Conservation (phyloP, 2,113 vertebrate genomes). For the Trogon surrucura region DNA sequence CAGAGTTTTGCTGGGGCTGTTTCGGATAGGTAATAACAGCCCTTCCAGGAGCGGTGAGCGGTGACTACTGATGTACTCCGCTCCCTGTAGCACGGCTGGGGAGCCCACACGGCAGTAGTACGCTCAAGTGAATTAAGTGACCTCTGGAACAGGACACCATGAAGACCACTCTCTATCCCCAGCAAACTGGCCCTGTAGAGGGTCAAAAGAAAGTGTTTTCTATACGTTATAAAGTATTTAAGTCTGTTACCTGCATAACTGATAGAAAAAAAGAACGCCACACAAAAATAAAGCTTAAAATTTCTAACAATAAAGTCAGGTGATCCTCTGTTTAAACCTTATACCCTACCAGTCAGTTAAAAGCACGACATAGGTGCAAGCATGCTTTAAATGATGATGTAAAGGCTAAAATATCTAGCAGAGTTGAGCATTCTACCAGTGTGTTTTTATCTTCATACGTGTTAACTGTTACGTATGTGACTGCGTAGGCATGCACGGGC, state of each 20-base stretch:
- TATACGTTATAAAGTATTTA: neutral
- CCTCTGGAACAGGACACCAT: neutral
- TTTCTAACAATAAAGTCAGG: neutral
- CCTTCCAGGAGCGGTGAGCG: neutral
- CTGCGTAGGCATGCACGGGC: rapidly evolving
- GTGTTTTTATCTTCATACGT: neutral
- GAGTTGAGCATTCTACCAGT: neutral
- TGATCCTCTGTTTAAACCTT: neutral
- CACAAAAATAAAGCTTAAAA: neutral
- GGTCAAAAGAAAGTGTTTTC: neutral
- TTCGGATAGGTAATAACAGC: neutral
- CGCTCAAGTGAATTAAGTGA: neutral
- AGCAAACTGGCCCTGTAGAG: neutral
- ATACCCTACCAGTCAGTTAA: neutral
- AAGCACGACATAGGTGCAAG: rapidly evolving
- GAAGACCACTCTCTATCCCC: neutral
- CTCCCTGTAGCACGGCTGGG: neutral
- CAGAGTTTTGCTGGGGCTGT: neutral
- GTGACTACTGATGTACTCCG: neutral
- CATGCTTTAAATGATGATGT: neutral
- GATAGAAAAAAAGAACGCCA: neutral
- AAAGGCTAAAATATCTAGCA: neutral
- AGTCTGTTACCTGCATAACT: too few relatives aligned
- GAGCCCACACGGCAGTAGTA: neutral
- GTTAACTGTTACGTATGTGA: neutral